Base-by-base conservation (phyloP, 2,888 invertebrate genomes). In the Rhamnusium bicolor region DNA sequence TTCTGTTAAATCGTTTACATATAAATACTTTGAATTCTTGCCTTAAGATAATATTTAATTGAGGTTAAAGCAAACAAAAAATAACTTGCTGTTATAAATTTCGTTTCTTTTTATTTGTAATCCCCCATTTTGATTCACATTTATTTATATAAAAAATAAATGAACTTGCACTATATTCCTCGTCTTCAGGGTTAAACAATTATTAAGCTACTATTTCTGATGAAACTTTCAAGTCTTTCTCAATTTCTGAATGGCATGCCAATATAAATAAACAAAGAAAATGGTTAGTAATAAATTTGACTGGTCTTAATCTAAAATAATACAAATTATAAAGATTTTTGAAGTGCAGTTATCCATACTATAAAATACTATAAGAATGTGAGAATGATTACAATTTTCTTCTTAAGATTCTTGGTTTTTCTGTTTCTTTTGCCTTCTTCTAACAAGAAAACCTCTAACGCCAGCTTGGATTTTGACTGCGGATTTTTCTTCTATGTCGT, bases 401-500 rank as follows among this genome's bases (percentile, higher is more conserved):
- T 58, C 1, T 65, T 32, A 53, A 6, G 53, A 18, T 53, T 65
- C 65, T 21, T 53, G 53, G n/a, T 10, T 65, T 18, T 79, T 79
- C 47, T 82, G 79, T 73, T 88, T 88, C 78, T 89, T 88, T 71
- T 90, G 89, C 66, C 89, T 85, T 81, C 90, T 89, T 58, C 91
- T 86, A 7, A 90, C 90, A 27, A 91, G 85, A 80, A 89, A 91
- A 4, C 91, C 91, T 10, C 91, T 87, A 4, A 91, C 86, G 0
- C 90, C 90, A 0, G 91, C 91, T 82, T 91, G 91, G 69, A 91
- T 91, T 82, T 90, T 91, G 1, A 90, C 90, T 1, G 91, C 91
- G 0, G 88, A 88, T 75, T 85, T 84, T 79, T 89, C 87, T 73
- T 87, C 86, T 24, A 88, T 53, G 18, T 87, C 84, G 32, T 69